Conservation (phyloP, 2,888 invertebrate genomes). For the Conops quadrifasciatus region DNA sequence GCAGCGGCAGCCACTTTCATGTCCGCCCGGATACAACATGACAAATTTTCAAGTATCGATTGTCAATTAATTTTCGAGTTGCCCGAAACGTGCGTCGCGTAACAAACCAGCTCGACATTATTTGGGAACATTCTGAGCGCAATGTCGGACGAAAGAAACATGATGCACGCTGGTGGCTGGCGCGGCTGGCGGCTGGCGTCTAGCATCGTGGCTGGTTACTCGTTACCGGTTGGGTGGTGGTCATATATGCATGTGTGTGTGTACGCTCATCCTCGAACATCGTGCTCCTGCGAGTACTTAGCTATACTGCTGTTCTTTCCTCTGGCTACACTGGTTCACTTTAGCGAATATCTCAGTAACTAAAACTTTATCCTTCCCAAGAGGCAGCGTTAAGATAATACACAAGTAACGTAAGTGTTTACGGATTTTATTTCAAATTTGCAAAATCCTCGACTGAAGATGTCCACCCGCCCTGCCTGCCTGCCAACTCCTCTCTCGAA, state of each 20-base stretch:
- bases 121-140: conserved; percentile 1
- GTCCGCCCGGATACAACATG: conserved; percentile 7
- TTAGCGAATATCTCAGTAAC: conserved; percentile 7
- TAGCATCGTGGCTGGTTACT: too few relatives aligned
- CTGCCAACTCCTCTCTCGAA: background rate
- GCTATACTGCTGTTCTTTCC: background rate
- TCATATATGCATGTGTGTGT: background rate
- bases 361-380: conserved; percentile 18
- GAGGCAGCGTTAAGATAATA: conserved; percentile 14
- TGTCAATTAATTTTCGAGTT: conserved; percentile 35
- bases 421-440: conserved; percentile 3
- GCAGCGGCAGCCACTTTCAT: background rate
- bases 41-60: conserved; percentile 30
- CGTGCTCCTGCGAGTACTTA: background rate
- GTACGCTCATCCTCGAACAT: background rate
- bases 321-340: background rate
- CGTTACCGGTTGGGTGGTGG: background rate
- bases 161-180: background rate
- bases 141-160: background rate
- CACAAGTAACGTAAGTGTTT: conserved; percentile 19
- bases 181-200: too few relatives aligned
- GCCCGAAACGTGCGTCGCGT: conserved; percentile 17
- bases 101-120: conserved; percentile 7
- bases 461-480: background rate
- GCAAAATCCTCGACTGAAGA: background rate